Base-by-base conservation (phyloP, 2,797 vertebrate species). In the Manis javanica region DNA sequence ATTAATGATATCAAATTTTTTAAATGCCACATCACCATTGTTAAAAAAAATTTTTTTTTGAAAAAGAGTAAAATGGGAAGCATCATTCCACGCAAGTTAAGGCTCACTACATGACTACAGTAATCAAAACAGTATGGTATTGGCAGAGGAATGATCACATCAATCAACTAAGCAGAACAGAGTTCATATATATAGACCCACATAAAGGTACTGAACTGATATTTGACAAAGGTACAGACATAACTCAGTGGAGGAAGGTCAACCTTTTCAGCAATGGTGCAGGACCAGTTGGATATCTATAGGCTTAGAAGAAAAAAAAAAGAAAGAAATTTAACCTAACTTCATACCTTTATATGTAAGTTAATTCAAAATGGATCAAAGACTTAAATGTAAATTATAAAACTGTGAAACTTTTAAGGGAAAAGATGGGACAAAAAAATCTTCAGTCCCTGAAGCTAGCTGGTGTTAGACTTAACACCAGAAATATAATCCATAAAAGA, bases 161-260 rank as follows among this genome's bases (percentile, higher is more conserved):
- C 88, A 29, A 96, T 86, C 49, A 91, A 66, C 91, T n/a, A 74
- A 71, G 69, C 10, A 74, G 68, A 94, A 91, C 13, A 64, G 29
- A 96, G 37, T 64, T 68, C 29, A 23, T 75, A 86, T 53, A 94
- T 95, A 95, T 34, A 95, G 87, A 93, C 53, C 24, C 10, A 59
- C 15, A 64, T 21, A 82, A 91, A 81, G 55, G 93, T 34, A 83
- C 21, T 49, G 69, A 79, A 84, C 23, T 63, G 26, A 68, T 39
- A 66, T 88, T 69, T 77, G 55, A 84, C 42, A 97, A 81, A 87
- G 7, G 13, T 49, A 42, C 10, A 63, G 53, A 96, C 74, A 18
- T 74, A 66, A 83, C 37, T 93, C 69, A 82, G 37, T 66, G 53
- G 51, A 90, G 24, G 24, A 87, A 96, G 5, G 26, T 57, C 11